These are phyloP conservation scores for Micropterix aruncella DNA, from an alignment of 2,888 invertebrate genomes.

Conservation along the genomic window DNA sequence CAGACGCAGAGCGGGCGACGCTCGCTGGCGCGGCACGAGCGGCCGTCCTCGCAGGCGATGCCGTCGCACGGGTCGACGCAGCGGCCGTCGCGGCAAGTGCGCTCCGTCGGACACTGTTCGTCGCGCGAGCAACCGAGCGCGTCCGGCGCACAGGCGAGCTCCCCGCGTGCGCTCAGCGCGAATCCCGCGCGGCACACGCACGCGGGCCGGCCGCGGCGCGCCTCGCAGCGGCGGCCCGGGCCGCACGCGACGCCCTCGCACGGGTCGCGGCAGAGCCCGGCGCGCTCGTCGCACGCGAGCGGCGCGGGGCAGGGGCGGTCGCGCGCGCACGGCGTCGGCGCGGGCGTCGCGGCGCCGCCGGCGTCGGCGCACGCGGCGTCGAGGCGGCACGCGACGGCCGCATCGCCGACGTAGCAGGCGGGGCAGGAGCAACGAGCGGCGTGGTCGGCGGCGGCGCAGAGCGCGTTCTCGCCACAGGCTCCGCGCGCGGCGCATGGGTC, in stretches of 20 bases:
- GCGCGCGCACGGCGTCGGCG: conserved; percentile 47
- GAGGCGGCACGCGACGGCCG: conserved; percentile 62
- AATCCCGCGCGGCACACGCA: conserved; percentile 86
- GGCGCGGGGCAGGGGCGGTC: conserved; percentile 62
- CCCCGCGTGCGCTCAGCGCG: conserved; percentile 75
- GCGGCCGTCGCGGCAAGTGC: conserved; percentile 69
- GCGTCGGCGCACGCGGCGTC: conserved; percentile 63
- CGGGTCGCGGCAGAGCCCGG: conserved; percentile 68
- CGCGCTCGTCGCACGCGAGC: conserved; percentile 54
- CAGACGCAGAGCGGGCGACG: conserved; percentile 81
- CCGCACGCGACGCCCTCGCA: conserved; percentile 63
- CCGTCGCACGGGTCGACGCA: conserved; percentile 79
- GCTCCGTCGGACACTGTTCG: conserved; percentile 74
- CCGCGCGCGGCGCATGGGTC: conserved; percentile 83
- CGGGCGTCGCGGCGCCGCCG: conserved; percentile 42
- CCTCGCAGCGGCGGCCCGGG: conserved; percentile 77
- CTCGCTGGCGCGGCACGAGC: conserved; percentile 77
- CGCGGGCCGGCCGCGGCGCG: conserved; percentile 68
- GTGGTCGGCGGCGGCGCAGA: conserved; percentile 75
- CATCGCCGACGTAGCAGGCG: conserved; percentile 75
- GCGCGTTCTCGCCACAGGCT: conserved; percentile 79
- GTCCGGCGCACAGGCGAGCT: conserved; percentile 75
- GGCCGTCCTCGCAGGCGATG: conserved; percentile 61
- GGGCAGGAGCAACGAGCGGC: conserved; percentile 80
- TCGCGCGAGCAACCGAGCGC: conserved; percentile 65